A percentile compares a stretch with the other conserved stretches of the same genome.
Evolutionary conservation across 2,797 vertebrate genomes (phyloP).

Genomic region (Telmatherina bonti): DNA sequence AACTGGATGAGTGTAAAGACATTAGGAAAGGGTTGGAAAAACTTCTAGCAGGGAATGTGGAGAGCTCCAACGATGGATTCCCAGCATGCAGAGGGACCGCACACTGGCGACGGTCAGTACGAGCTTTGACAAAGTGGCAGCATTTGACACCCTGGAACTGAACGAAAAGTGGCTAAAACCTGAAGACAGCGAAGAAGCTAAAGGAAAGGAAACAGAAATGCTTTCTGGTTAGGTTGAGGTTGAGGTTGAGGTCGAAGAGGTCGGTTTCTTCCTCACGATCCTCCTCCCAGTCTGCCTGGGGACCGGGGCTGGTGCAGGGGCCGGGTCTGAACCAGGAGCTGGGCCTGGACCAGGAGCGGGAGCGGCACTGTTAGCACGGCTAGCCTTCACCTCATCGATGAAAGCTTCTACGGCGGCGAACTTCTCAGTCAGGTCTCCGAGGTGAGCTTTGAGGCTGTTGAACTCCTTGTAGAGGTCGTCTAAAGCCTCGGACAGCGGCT

Average conservation of each 20-base stretch:
- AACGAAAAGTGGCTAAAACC: not conserved
- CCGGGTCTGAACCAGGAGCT: not conserved
- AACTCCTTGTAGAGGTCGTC: slow-evolving; percentile 87
- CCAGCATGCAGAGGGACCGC: too few relatives aligned
- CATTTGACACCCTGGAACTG: not conserved
- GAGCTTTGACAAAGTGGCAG: not conserved
- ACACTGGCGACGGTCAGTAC: too few relatives aligned
- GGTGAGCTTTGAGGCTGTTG: slow-evolving; percentile 83
- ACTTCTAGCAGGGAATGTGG: too few relatives aligned
- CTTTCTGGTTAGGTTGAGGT: slow-evolving; percentile 36
- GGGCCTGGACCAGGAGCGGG: not conserved
- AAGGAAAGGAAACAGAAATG: not conserved
- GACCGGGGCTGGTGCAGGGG: not conserved
- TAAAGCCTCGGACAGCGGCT: slow-evolving; percentile 82
- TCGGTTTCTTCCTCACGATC: slow-evolving; percentile 69
- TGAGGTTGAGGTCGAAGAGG: too few relatives aligned
- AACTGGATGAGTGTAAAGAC: too few relatives aligned
- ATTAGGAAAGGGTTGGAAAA: too few relatives aligned
- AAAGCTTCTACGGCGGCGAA: slow-evolving; percentile 80
- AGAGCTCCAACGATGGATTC: too few relatives aligned
- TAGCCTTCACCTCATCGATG: slow-evolving; percentile 81
- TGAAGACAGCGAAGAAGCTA: not conserved
- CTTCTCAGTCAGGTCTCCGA: slow-evolving; percentile 83
- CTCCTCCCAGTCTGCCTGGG: slow-evolving; percentile 64
- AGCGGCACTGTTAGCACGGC: slow-evolving; percentile 13